A percentile compares a stretch with the other conserved stretches of the same genome.
These are phyloP conservation scores for Chrysochloris asiatica DNA, from an alignment of 2,113 vertebrate genomes.

Conservation along the genomic window DNA sequence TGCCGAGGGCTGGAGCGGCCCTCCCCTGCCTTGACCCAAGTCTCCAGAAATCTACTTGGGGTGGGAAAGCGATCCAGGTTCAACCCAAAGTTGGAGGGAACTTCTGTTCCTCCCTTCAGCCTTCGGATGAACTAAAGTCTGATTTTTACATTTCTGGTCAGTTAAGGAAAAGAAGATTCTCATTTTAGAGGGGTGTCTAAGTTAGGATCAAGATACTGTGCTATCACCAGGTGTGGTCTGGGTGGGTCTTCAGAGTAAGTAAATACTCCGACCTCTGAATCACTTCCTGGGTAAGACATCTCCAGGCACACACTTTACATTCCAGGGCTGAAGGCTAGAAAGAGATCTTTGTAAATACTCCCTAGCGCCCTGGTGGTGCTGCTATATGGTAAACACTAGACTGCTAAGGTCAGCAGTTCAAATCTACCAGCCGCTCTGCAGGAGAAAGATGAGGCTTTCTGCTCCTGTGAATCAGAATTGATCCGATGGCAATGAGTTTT, in stretches of 20 bases:
- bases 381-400: too few species aligned
- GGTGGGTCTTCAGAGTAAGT: background rate
- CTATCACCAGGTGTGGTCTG: too few species aligned
- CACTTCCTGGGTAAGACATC: background rate
- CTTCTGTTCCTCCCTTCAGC: background rate
- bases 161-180: background rate
- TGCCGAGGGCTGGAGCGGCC: background rate
- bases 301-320: fast-evolving
- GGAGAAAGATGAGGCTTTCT: too few species aligned
- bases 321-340: background rate
- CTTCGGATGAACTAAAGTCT: background rate
- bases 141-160: background rate
- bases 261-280: background rate
- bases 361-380: too few species aligned
- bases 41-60: background rate
- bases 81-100: background rate
- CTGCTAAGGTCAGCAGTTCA: too few species aligned
- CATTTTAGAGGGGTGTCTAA: too few species aligned
- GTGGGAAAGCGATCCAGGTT: fast-evolving
- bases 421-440: too few species aligned
- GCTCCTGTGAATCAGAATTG: too few species aligned
- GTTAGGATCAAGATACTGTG: too few species aligned
- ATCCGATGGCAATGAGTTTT: too few species aligned
- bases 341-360: background rate
- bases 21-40: background rate